Evolutionary conservation across 2,113 vertebrate genomes (phyloP).

Genomic region (Isurus oxyrinchus): DNA sequence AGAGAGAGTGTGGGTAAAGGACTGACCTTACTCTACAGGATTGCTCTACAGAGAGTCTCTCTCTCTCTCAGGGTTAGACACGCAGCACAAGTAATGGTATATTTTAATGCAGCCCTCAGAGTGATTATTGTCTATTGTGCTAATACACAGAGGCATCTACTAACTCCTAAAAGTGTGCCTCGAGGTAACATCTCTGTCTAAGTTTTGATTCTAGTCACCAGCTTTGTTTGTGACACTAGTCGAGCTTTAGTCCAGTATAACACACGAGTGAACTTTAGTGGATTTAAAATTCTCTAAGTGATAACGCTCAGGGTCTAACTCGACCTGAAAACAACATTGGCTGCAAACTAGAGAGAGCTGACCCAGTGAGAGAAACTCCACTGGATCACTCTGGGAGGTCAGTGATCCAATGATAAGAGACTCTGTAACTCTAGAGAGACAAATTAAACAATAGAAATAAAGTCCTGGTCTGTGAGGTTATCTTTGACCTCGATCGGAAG

Average conservation of each 20-base stretch:
- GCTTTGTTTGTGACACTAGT: not conserved
- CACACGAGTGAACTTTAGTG: not conserved
- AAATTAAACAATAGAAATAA: not conserved
- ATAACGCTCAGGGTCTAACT: not conserved
- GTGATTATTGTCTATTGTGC: too few relatives aligned
- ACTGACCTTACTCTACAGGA: too few relatives aligned
- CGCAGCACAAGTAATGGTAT: too few relatives aligned
- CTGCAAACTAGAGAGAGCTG: too few relatives aligned
- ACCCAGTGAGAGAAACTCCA: too few relatives aligned
- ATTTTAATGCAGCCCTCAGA: not conserved
- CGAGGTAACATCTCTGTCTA: not conserved
- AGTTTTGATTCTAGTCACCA: not conserved
- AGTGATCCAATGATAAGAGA: not conserved
- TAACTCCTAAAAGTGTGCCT: not conserved
- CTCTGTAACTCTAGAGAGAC: not conserved
- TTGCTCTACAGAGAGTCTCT: too few relatives aligned
- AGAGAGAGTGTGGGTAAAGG: too few relatives aligned
- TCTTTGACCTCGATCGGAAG: slow-evolving; percentile 53
- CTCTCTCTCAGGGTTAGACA: too few relatives aligned
- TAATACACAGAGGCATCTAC: not conserved
- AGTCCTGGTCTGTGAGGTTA: slow-evolving; percentile 40
- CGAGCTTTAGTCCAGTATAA: too few relatives aligned
- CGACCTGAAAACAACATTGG: not conserved
- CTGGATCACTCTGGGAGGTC: not conserved
- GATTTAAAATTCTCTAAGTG: not conserved